A percentile compares a stretch with the other conserved stretches of the same genome.
Conservation (phyloP, 2,113 vertebrate species). For the Crotophaga sulcirostris region DNA sequence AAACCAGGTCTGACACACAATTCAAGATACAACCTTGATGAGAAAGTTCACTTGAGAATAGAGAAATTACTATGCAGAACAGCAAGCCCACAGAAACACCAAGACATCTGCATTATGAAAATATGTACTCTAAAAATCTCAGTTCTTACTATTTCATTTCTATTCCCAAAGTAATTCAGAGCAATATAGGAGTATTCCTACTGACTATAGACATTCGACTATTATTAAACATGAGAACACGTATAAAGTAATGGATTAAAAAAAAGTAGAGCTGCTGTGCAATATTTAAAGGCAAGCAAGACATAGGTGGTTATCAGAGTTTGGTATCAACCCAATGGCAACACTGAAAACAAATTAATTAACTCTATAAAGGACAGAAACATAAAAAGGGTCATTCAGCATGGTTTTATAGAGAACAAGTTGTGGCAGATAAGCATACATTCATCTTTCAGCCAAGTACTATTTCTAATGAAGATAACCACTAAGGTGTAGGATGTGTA, state of each 20-base stretch:
- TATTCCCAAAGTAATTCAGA: background rate
- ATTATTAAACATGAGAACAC: background rate
- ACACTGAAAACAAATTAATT: background rate
- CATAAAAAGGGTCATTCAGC: background rate
- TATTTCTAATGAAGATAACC: background rate
- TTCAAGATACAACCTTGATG: background rate
- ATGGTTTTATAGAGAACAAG: background rate
- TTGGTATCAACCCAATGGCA: slow-evolving; percentile 15
- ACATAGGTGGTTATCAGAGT: background rate
- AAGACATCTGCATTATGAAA: background rate
- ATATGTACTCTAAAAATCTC: background rate
- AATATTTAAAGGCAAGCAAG: background rate
- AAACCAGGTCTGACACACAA: background rate
- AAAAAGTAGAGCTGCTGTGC: background rate
- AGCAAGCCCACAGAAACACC: background rate
- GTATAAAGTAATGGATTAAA: background rate
- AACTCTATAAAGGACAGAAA: background rate
- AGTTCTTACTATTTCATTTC: background rate
- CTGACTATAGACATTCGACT: background rate
- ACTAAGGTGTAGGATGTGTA: background rate
- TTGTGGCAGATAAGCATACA: background rate
- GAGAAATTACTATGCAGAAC: background rate
- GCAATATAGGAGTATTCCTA: background rate
- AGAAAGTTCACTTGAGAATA: background rate
- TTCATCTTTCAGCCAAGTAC: background rate